These are phyloP conservation scores for Enteromius argenteus DNA, from an alignment of 2,797 vertebrate species.

Conservation along the genomic window DNA sequence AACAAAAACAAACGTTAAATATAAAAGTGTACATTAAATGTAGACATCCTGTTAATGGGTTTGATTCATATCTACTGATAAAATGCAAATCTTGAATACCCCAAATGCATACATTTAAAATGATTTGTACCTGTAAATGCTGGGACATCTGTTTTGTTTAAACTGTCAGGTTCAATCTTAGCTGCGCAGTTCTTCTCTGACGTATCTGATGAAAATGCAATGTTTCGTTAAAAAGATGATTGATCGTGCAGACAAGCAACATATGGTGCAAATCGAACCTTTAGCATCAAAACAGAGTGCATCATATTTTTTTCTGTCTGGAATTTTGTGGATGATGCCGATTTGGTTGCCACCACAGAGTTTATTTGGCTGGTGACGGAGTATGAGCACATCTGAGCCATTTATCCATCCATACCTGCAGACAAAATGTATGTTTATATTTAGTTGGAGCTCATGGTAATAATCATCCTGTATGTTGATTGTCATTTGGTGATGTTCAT, in stretches of 20 bases:
- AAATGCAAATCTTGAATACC: no score
- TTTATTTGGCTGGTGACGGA: slow-evolving; percentile 76
- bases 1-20: neutral
- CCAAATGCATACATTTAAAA: neutral
- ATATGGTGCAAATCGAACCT: slow-evolving; percentile 10
- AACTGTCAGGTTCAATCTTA: neutral
- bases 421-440: slow-evolving; percentile 21
- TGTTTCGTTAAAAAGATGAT: neutral
- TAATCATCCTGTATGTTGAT: neutral
- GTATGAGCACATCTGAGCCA: slow-evolving; percentile 77
- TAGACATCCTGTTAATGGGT: neutral
- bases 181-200: slow-evolving; percentile 24
- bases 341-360: slow-evolving; percentile 82
- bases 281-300: neutral
- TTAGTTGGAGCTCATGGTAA: neutral
- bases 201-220: slow-evolving; percentile 27
- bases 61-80: no score
- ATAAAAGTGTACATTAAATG: neutral
- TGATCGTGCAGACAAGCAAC: neutral
- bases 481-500: neutral
- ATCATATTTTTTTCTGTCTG: neutral
- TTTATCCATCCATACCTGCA: slow-evolving; percentile 87
- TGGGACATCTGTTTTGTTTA: neutral
- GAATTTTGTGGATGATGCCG: slow-evolving; percentile 71
- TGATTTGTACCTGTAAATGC: neutral